Base-by-base conservation (phyloP, 2,797 vertebrate genomes). In the Synaphobranchus kaupii region DNA sequence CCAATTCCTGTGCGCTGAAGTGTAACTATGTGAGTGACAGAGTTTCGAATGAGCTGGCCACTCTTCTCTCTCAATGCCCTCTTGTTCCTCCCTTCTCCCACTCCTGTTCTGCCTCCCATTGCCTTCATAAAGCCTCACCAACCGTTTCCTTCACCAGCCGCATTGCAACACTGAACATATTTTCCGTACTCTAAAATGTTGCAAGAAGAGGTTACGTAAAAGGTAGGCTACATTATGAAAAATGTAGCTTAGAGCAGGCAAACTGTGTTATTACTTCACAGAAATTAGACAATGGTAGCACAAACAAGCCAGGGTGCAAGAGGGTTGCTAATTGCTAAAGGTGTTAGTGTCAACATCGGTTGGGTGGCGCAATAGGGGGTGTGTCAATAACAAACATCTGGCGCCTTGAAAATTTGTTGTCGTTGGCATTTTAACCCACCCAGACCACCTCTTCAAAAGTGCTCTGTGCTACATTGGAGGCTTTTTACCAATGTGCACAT, bases 131-230 rank as follows among this genome's bases (percentile, higher is more conserved):
- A 71, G 68, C 28, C 68, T 58, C 60, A 34, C 10, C 68, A 28
- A 71, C 68, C 68, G 12, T 34, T 71, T n/a, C 28, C 68, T 34
- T 8, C 68, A 34, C 3, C 68, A 28, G 10, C 28, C 28, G 25
- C 28, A 34, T 71, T 71, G n/a, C 68, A 71, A 31, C 68, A 34
- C 12, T 28, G 28, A 34, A 71, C 10, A 71, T 71, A 28, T 22
- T 71, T 15, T 28, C 28, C 68, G 12, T 28, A 71, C 68, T 31
- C 2, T 34, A 71, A 71, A 88, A 90, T 91, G 83, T 39, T 31
- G 22, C 34, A 52, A 34, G 50, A 22, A 34, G 31, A n/a, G 3
- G 84, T 66, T 28, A 9, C 2, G 66, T 39, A 44, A 60, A n/a
- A n/a, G 17, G 31, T 73, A n/a, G n/a, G n/a, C n/a, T n/a, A 20